A percentile compares a stretch with the other conserved stretches of the same genome.
These are phyloP conservation scores for Mesochorus sp. DNA, from an alignment of 2,888 invertebrate species.

Conservation along the genomic window DNA sequence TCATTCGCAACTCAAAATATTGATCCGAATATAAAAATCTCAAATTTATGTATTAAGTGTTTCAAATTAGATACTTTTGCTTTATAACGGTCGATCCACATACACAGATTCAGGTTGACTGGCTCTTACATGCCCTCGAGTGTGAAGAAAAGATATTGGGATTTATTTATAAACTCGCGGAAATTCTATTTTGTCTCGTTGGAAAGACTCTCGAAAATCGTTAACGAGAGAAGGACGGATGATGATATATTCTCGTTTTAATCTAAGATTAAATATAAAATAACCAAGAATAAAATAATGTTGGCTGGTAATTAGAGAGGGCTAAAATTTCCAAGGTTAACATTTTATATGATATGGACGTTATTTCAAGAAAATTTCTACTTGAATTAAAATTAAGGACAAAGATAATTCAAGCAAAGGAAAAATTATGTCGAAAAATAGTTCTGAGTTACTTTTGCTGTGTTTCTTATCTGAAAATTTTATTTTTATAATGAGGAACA, in stretches of 20 bases:
- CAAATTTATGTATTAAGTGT: neutral
- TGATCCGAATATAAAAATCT: neutral
- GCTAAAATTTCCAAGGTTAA: neutral
- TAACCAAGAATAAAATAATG: neutral
- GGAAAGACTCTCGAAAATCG: constrained; percentile 2
- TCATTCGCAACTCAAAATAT: too few relatives aligned
- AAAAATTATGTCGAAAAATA: too few relatives aligned
- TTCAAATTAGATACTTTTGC: neutral
- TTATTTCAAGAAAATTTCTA: too few relatives aligned
- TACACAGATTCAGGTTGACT: constrained; percentile 7
- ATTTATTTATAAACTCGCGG: constrained; percentile 73
- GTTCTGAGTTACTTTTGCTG: too few relatives aligned
- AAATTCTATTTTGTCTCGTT: neutral
- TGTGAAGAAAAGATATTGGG: constrained; percentile 48
- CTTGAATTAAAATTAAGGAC: too few relatives aligned
- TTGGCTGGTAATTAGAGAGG: neutral
- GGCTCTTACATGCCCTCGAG: constrained; percentile 19
- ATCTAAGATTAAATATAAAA: neutral
- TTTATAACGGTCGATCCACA: constrained; percentile 40
- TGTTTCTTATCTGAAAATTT: too few relatives aligned
- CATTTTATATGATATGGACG: too few relatives aligned
- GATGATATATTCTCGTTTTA: neutral
- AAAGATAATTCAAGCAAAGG: too few relatives aligned
- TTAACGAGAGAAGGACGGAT: neutral
- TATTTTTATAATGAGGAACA: too few relatives aligned